Evolutionary conservation across 2,888 invertebrate species (phyloP), one percentile per base, ranked within the genome.

Genomic region (Ichneumoninae sp.): DNA sequence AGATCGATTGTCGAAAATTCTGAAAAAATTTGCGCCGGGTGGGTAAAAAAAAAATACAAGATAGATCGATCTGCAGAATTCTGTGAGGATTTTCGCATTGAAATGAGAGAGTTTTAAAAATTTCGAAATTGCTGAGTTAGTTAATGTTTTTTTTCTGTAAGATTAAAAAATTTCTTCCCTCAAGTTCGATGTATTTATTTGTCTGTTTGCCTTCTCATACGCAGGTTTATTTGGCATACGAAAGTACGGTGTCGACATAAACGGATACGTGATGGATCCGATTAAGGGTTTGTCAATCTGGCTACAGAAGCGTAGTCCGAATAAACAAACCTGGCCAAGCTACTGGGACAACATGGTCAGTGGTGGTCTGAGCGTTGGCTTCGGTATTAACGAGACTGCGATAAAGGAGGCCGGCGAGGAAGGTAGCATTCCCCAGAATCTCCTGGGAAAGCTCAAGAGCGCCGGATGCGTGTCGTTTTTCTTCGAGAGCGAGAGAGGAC

Each of bases 281-380:
- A 96, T 96, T 72, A 96, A 96, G 93, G 97, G 98, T 5, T 94
- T 98, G 65, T 98, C 97, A 94, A 96, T 98, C 91, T 99, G 99
- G 99, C 95, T 99, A 90, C 98, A 98, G 93, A 97, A 97, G 92
- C 95, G 99, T 90, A 97, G 98, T 87, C 95, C 96, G 85, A 98
- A 97, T 74, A 99, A 99, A 94, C 97, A 97, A 94, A 98, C 98
- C 57, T 99, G 98, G 97, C 98, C 99, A 84, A 97, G 97, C 94
- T 98, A 97, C 94, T 97, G 98, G 97, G 99, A 99, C 93, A 98
- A 98, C 93, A 98, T 99, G 96, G 98, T 98, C 54, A 98, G 98
- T 87, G 99, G 99, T 75, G 99, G 98, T 3, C 93, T 99, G 72
- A 97, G 98, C 36, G 98, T 98, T 62, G 98, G 98, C 19, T 97